Evolutionary conservation across 2,888 invertebrate species (phyloP).

Genomic region (Dryobota labecula): DNA sequence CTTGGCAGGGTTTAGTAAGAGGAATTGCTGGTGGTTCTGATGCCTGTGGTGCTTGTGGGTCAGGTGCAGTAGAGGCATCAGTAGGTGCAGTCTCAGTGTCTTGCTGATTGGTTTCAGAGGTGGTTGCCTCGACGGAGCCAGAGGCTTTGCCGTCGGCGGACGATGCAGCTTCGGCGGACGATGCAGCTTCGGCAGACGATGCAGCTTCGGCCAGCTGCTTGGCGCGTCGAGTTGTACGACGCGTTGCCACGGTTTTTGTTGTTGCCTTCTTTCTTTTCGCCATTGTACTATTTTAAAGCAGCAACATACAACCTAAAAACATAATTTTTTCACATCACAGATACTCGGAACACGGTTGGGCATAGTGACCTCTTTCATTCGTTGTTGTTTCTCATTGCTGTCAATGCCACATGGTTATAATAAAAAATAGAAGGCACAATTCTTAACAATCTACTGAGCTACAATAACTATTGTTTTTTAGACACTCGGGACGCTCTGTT

Average conservation of each 20-base stretch:
- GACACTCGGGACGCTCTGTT: constrained; percentile 23
- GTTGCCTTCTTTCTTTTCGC: constrained; percentile 86
- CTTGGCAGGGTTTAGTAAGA: constrained; percentile 72
- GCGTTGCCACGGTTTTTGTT: constrained; percentile 76
- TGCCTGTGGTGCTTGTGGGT: constrained; percentile 68
- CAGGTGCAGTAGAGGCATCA: constrained; percentile 52
- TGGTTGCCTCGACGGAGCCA: constrained; percentile 60
- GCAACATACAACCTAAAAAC: constrained; percentile 79
- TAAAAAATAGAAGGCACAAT: constrained; percentile 28
- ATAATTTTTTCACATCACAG: constrained; percentile 61
- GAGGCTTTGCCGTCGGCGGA: constrained; percentile 77
- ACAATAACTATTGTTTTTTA: constrained; percentile 5
- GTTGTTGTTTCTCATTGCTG: constrained; percentile 75
- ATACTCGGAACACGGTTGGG: constrained; percentile 62
- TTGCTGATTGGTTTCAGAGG: constrained; percentile 40
- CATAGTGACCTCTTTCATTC: constrained; percentile 84
- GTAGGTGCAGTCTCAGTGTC: constrained; percentile 53
- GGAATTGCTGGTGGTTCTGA: constrained; percentile 51
- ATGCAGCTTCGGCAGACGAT: constrained; percentile 69
- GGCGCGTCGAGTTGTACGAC: constrained; percentile 83
- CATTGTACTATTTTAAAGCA: constrained; percentile 75
- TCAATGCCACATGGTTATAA: constrained; percentile 81
- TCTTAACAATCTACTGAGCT: constrained; percentile 10
- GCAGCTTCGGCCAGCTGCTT: constrained; percentile 78
- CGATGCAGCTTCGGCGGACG: constrained; percentile 68